Evolutionary conservation across 2,113 vertebrate genomes (phyloP), one percentile per base, ranked within the genome.

Genomic region (Petaurus breviceps): DNA sequence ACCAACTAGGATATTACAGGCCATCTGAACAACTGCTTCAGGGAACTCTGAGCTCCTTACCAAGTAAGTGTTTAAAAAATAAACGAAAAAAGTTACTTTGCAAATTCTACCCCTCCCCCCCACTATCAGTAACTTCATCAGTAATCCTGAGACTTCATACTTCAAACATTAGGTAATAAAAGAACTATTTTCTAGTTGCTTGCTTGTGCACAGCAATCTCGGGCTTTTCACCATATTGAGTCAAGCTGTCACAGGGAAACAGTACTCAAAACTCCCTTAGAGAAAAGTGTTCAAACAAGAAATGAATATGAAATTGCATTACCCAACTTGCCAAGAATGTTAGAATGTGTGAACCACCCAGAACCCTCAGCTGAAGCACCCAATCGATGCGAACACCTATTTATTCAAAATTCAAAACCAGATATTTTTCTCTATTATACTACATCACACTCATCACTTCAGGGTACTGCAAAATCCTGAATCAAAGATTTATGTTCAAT

Each of bases 121-220:
- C 52, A 37, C 22, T 96, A 97, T 95, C 90, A 94, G 93, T 52
- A 53, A 93, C 68, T 77, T 95, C 53, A 96, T 92, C 93, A 96
- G 92, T 50, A 96, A 92, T 47, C 51, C 46, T 77, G 53, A 97
- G 89, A 96, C 55, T 95, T 94, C 96, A 95, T 94, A 97, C 47
- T 95, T 97, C 31, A 96, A 96, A 96, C 49, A 96, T 95, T 96
- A 97, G 92, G 94, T 96, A 98, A 96, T 55, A 95, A 93, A 92
- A 96, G 92, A 94, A 90, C 90, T 91, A 89, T 94, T 95, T 92
- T 90, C n/a, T 16, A 77, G 68, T 49, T 95, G 92, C 93, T 84
- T 84, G 68, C n/a, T 84, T 84, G 16, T 57, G 93, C 26, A 96
- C 1, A 96, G 31, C 51, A 96, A 90, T 95, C 54, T 93, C 57